phyloP scores from a whole-genome alignment of 2,797 vertebrate species.

The Cephalopachus bancanus region DNA sequence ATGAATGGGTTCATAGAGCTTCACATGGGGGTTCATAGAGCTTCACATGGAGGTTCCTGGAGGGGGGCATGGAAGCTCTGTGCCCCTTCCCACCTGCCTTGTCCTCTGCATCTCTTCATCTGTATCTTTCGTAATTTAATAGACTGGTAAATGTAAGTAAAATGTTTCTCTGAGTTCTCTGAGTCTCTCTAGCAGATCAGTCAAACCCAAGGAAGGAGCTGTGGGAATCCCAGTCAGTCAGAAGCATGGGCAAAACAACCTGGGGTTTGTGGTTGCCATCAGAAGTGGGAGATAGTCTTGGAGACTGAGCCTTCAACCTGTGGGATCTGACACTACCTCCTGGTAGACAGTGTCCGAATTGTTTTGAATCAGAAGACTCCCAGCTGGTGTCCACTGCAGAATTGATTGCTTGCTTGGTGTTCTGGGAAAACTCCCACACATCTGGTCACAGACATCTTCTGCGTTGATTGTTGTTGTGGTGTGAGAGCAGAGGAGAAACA shows the following conservation, averaged over 20 bases:
- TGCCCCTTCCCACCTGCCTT: background rate
- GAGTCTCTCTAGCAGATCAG: background rate
- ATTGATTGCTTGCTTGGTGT: background rate
- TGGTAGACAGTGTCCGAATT: background rate
- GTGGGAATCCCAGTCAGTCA: background rate
- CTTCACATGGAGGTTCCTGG: background rate
- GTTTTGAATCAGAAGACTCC: background rate
- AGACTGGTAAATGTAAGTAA: background rate
- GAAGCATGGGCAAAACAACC: background rate
- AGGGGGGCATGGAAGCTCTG: background rate
- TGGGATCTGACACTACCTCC: background rate
- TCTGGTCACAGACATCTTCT: background rate
- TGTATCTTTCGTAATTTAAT: background rate
- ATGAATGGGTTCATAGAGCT: background rate
- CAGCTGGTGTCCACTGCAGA: background rate
- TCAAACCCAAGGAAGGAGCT: background rate
- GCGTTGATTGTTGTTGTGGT: background rate
- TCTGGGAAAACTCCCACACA: background rate
- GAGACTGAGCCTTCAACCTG: background rate
- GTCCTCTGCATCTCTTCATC: background rate
- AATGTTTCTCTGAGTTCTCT: background rate
- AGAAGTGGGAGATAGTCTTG: background rate
- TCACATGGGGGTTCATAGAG: background rate
- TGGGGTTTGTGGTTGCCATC: background rate
- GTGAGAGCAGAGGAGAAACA: background rate